Base-by-base conservation (phyloP, 2,888 invertebrate genomes). In the Tetranychus piercei region DNA sequence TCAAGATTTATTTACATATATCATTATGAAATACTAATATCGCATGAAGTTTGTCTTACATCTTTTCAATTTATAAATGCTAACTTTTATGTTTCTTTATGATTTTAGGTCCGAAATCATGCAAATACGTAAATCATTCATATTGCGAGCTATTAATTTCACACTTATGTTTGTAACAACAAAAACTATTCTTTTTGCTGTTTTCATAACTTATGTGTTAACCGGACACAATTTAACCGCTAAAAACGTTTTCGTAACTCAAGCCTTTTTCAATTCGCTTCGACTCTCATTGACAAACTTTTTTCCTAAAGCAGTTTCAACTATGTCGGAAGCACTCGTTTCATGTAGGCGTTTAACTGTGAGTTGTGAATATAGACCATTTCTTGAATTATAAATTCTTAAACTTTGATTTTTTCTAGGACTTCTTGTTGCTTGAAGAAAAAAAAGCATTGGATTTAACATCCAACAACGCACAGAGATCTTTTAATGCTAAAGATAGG, bases 251-350 rank as follows among this genome's bases (percentile, higher is more conserved):
- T 94, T 92, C 83, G 90, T 93, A 75, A 86, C 92, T 72, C 88
- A 91, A 18, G 90, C 92, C 9, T 89, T 93, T 81, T 94, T 91
- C 84, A 92, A 91, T 80, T 89, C 91, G 75, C 84, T 94, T 76
- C 86, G 91, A 44, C 88, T 90, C 79, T 88, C 90, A 11, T 78
- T 81, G 76, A 91, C 91, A 0, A 88, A 92, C 18, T 90, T 90
- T 83, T 90, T 94, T 79, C 93, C 94, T 0, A 88, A 89, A 79
- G 89, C 89, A 71, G 88, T 92, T 78, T 88, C 89, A 4, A 88
- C 89, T 84, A 85, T 89, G 66, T 89, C 90, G 0, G 92, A 93
- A 84, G 88, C 88, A 0, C 82, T 86, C 34, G 89, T 92, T 74
- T 89, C 90, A 15, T 87, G 90, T 74, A 85, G 85, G 75, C 86